Evolutionary conservation across 2,797 vertebrate species (phyloP), one percentile per base, ranked within the genome.

Genomic region (Periophthalmus magnuspinnatus): DNA sequence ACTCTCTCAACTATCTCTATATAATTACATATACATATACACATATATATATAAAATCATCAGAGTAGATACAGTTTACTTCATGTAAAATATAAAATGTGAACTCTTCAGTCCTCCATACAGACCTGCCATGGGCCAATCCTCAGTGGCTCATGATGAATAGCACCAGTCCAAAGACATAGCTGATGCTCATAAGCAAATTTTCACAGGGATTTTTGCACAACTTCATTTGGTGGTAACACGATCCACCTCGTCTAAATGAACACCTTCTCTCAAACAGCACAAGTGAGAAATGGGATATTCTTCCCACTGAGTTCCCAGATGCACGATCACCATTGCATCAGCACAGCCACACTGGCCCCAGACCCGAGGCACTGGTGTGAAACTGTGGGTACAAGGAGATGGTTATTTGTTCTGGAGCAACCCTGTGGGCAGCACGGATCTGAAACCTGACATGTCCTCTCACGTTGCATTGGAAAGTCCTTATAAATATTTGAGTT

Each of bases 281-380:
- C 88, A 83, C 87, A 85, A 88, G 86, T 89, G 88, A 90, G 90
- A 91, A 90, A 91, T 86, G 77, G 79, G 86, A 88, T 82, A 83
- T 85, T 89, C 89, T 92, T 90, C 92, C 89, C 91, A 93, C 91
- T 90, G 92, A 91, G 91, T 92, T 92, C 86, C 88, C 90, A 90
- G 89, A 91, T 90, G 89, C 87, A 90, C 85, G 86, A 87, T 89
- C 84, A 77, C 90, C 82, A 83, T 86, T 88, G 88, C 81, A 74
- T 85, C 85, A 80, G 84, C 83, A 82, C 77, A 87, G 81, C 33
- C 74, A 86, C 79, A 57, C 71, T 83, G 81, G 86, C 83, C 83
- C 76, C 68, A 79, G 86, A 66, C 71, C 79, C 66, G 70, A 83
- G 82, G 76, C 84, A 81, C 83, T 77, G 70, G 81, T 71, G 86